Conservation (phyloP, 2,113 vertebrate species). For the Emydocephalus ijimae region DNA sequence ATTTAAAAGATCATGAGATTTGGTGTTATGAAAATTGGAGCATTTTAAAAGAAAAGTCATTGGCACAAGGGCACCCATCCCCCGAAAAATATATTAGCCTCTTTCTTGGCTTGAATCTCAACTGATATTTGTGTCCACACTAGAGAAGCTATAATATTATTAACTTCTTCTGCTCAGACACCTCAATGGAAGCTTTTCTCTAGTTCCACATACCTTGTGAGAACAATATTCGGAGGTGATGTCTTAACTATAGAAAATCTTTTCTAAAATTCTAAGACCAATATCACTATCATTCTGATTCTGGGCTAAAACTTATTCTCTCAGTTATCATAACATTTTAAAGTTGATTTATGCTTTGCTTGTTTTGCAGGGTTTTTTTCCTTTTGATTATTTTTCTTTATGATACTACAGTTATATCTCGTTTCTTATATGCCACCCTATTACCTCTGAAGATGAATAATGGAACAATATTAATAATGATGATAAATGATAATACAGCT, state of each 20-base stretch:
- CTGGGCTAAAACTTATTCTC: not conserved
- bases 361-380: not conserved
- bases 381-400: not conserved
- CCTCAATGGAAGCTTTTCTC: not conserved
- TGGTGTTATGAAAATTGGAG: not conserved
- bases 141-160: not conserved
- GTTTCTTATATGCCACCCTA: not conserved
- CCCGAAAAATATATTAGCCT: not conserved
- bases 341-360: not conserved
- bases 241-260: not conserved
- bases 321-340: not conserved
- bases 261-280: not conserved
- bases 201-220: not conserved
- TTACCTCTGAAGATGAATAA: not conserved
- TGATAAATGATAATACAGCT: not conserved
- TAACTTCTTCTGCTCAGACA: not conserved
- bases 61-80: not conserved
- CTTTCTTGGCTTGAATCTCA: not conserved
- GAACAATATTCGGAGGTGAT: not conserved
- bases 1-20: not conserved
- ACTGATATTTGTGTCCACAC: not conserved
- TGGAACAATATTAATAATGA: not conserved
- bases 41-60: not conserved
- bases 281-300: not conserved
- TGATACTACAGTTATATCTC: not conserved